These are phyloP conservation scores for Hirundichthys speculiger DNA, from an alignment of 2,113 vertebrate species.

Conservation along the genomic window DNA sequence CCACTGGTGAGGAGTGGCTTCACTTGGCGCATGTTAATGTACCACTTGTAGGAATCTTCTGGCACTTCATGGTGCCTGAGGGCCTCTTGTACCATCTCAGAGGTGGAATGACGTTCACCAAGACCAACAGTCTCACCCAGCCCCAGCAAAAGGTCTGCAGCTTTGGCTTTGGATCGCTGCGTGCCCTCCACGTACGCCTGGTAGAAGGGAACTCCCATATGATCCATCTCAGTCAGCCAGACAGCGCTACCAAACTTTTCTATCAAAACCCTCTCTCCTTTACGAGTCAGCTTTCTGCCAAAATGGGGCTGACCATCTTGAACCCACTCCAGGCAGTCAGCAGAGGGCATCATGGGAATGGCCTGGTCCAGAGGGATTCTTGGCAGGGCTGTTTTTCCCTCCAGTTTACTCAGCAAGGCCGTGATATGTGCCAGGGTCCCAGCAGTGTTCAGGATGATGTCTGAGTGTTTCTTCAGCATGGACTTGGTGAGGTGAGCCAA, in stretches of 20 bases:
- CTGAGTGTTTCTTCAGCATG: constrained; percentile 78
- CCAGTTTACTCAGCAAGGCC: constrained; percentile 66
- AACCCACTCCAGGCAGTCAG: constrained; percentile 81
- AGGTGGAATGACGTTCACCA: constrained; percentile 79
- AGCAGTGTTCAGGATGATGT: constrained; percentile 73
- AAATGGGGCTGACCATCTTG: constrained; percentile 78
- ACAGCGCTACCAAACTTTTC: constrained; percentile 78
- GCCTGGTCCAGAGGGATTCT: constrained; percentile 78
- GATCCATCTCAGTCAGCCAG: constrained; percentile 85
- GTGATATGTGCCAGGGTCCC: constrained; percentile 74
- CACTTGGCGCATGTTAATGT: constrained; percentile 77
- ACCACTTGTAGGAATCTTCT: constrained; percentile 82
- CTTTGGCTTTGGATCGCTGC: constrained; percentile 77
- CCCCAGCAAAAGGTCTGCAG: constrained; percentile 81
- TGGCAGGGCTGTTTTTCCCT: constrained; percentile 66
- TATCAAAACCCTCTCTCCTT: constrained; percentile 79
- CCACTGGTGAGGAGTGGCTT: constrained; percentile 79
- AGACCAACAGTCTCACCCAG: constrained; percentile 83
- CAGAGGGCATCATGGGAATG: constrained; percentile 78
- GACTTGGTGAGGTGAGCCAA: constrained; percentile 73
- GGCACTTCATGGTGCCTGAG: constrained; percentile 78
- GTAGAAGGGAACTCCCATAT: constrained; percentile 83
- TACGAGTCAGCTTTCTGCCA: constrained; percentile 82
- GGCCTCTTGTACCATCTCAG: constrained; percentile 77
- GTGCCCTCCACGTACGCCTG: constrained; percentile 80